Percentiles rank a stretch among this genome's conserved stretches.
Conservation (phyloP, 2,113 vertebrate genomes). For the Platysteira castanea region DNA sequence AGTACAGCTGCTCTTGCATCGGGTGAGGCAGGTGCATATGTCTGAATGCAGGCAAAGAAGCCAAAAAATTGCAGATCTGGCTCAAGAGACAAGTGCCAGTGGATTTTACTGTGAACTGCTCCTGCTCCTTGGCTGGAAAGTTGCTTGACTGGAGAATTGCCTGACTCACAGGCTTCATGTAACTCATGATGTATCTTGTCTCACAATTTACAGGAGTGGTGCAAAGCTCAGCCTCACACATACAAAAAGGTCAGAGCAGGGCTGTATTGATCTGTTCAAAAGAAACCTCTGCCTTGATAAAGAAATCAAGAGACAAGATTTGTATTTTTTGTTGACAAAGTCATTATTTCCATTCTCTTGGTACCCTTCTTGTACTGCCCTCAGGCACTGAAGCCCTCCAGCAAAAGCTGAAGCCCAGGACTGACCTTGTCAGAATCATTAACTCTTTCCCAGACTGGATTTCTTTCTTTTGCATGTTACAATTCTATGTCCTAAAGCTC, state of each 20-base stretch:
- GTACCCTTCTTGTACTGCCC: neutral
- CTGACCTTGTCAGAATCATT: neutral
- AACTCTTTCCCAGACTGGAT: neutral
- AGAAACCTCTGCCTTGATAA: neutral
- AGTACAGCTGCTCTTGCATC: neutral
- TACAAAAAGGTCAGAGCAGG: neutral
- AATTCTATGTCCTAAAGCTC: neutral
- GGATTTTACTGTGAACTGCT: neutral
- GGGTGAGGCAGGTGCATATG: neutral
- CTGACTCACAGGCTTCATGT: neutral
- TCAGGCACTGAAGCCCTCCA: neutral
- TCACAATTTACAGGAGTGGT: neutral
- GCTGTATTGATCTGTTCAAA: neutral
- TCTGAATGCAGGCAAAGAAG: neutral
- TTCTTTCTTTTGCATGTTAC: neutral
- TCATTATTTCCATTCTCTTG: neutral
- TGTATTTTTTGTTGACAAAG: neutral
- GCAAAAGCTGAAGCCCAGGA: neutral
- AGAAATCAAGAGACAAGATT: neutral
- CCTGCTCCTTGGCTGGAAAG: neutral
- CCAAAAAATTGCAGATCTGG: neutral
- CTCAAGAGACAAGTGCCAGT: neutral
- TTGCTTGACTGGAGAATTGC: neutral
- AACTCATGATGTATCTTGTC: neutral
- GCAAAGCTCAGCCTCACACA: neutral